phyloP scores from a whole-genome alignment of 2,888 invertebrate species.

The Dicranocentrus wangi region DNA sequence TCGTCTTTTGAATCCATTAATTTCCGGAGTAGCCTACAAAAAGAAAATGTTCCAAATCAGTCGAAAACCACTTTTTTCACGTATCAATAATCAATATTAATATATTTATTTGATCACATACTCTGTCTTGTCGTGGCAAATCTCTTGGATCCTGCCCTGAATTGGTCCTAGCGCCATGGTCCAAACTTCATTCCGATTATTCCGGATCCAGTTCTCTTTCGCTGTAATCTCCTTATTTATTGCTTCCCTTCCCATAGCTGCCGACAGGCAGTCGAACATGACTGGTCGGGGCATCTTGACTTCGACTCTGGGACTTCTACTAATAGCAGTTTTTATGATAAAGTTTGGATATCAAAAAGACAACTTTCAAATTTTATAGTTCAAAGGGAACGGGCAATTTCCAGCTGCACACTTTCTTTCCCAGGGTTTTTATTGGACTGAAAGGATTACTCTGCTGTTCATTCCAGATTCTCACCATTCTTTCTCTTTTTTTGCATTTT shows the following conservation, averaged over 20 bases:
- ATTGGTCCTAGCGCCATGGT: constrained; percentile 67
- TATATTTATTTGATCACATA: constrained; percentile 39
- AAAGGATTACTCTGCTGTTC: background rate
- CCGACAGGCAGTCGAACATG: constrained; percentile 63
- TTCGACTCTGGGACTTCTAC: too few relatives aligned
- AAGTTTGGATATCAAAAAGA: background rate
- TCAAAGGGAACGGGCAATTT: background rate
- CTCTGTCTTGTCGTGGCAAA: constrained; percentile 69
- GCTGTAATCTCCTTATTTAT: constrained; percentile 60
- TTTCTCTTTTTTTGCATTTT: background rate
- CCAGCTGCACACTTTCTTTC: background rate
- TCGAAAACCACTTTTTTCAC: too few relatives aligned
- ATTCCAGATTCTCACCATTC: background rate
- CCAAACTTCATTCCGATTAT: constrained; percentile 67
- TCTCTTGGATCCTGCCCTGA: constrained; percentile 68
- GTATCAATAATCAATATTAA: background rate
- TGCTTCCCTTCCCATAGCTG: constrained; percentile 47
- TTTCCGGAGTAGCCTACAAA: constrained; percentile 64
- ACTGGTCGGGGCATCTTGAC: constrained; percentile 63
- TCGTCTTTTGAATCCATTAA: constrained; percentile 72
- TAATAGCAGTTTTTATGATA: too few relatives aligned
- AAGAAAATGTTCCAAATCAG: background rate
- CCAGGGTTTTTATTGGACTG: background rate
- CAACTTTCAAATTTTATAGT: background rate
- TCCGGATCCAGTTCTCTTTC: constrained; percentile 68